Base-by-base conservation (phyloP, 1,140 invertebrate genomes). In the Dryas iulia region DNA sequence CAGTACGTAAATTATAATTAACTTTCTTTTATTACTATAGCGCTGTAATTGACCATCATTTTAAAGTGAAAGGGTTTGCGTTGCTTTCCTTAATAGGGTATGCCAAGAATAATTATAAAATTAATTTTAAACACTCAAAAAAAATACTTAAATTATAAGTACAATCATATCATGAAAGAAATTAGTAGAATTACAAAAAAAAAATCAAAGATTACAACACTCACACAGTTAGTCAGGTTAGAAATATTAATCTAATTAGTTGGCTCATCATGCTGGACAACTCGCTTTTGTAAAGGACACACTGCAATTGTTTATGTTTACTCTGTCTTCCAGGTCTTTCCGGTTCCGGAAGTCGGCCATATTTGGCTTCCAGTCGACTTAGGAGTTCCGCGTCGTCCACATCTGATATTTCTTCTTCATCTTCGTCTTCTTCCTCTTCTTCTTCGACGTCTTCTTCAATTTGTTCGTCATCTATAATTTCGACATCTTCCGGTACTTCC, bases 351-450 rank as follows among this genome's bases (percentile, higher is more conserved):
- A 96, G 86, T 72, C 94, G 94, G 53, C 95, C 95, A 82, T 96
- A 96, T 92, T 95, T 95, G 18, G 93, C 94, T 85, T 96, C 95
- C 39, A 96, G 81, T 78, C 94, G 93, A 74, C 92, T 94, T 74
- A 95, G 92, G 26, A 95, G 85, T 73, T 95, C 95, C 1, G 92
- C 92, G 82, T 96, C 93, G 77, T 94, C 94, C 1, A 94, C 93
- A 66, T 94, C 94, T 0, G 93, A 94, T 74, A 94, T 92, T 69
- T 94, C 92, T 77, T 95, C 93, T 76, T 94, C 93, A 10, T 93
- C 89, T 69, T 93, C 93, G 26, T 92, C 92, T 31, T 93, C 93
- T 31, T 92, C 90, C 28, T 91, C 93, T 30, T 92, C 90, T 30
- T 90, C 88, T 10, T 91, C 89, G 3, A 83, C 70, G 67, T 89